Evolutionary conservation across 2,113 vertebrate species (phyloP).

Genomic region (Craseonycteris thonglongyai): DNA sequence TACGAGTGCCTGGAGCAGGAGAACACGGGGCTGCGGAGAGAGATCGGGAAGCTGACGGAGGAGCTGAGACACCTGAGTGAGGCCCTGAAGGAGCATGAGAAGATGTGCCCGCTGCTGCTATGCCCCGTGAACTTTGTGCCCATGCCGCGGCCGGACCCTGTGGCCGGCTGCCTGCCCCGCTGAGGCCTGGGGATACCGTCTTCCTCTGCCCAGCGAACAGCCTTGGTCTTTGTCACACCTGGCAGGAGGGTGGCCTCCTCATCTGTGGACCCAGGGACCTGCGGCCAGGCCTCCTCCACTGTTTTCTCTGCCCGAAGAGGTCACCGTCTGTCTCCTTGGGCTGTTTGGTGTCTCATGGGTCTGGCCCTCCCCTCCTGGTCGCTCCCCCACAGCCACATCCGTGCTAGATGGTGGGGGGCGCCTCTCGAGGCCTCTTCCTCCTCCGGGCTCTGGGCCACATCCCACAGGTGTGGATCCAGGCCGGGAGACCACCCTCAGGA

Average conservation of each 20-base stretch:
- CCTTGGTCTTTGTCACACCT: not conserved
- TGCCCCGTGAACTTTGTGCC: slow-evolving; percentile 84
- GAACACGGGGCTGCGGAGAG: slow-evolving; percentile 87
- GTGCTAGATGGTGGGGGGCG: not conserved
- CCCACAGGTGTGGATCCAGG: rapidly evolving
- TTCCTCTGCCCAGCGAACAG: not conserved
- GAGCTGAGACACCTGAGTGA: slow-evolving; percentile 89
- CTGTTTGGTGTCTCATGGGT: not conserved
- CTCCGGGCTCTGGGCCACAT: not conserved
- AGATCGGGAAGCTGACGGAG: slow-evolving; percentile 90
- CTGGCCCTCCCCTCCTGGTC: not conserved
- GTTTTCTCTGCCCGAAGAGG: not conserved
- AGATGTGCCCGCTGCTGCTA: slow-evolving; percentile 86
- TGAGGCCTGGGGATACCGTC: slow-evolving; percentile 57
- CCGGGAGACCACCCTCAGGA: not conserved
- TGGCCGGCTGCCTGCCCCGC: slow-evolving; percentile 79
- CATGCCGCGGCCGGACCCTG: slow-evolving; percentile 73
- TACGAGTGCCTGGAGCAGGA: slow-evolving; percentile 91
- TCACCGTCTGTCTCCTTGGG: not conserved
- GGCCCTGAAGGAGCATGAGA: slow-evolving; percentile 87
- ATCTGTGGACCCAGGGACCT: not conserved
- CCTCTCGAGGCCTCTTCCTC: not conserved
- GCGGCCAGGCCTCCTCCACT: not conserved
- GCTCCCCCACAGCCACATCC: not conserved
- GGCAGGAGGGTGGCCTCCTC: not conserved